Base-by-base conservation (phyloP, 2,888 invertebrate genomes). In the Margaritifera margaritifera region DNA sequence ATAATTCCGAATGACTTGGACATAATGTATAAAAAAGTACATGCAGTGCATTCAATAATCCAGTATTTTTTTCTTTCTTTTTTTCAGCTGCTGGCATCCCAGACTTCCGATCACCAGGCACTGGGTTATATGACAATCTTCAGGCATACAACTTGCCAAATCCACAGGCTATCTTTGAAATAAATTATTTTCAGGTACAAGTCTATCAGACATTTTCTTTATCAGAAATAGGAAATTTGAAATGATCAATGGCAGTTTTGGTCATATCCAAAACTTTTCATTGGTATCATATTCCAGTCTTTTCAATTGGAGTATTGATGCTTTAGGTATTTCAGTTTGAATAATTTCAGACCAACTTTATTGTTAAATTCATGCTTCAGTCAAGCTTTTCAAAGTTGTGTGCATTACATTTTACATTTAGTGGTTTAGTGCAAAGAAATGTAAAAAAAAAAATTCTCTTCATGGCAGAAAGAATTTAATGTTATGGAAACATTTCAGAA, bases 51-150 rank as follows among this genome's bases (percentile, higher is more conserved):
- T 22, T 18, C 11, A 55, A 20, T 22, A 64, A 52, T 18, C 25
- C 18, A 52, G 56, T 20, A n/a, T 55, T 6, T 51, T 57, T 25
- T 24, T 60, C 31, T 4, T 15, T 53, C 54, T 11, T 64, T 61
- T 6, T 67, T 70, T 69, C 88, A 96, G 96, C 96, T 84, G 96
- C 96, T 67, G 98, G 98, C 53, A 98, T 98, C 80, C 98, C 98
- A 25, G 98, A 98, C 89, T 98, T 98, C 89, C 93, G 98, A 27
- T 96, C 96, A 25, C 97, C 97, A 0, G 95, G 94, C 50, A 95
- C 95, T 66, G 98, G 98, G 0, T 91, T 99, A 1, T 99, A 98
- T 88, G 93, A 95, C 88, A 97, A 98, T 89, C 91, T 99, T 60
- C 93, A 94, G 81, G 95, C 97, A 88, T 98, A 97, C 89, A 93